Evolutionary conservation across 2,797 vertebrate species (phyloP).

Genomic region (Peromyscus eremicus): DNA sequence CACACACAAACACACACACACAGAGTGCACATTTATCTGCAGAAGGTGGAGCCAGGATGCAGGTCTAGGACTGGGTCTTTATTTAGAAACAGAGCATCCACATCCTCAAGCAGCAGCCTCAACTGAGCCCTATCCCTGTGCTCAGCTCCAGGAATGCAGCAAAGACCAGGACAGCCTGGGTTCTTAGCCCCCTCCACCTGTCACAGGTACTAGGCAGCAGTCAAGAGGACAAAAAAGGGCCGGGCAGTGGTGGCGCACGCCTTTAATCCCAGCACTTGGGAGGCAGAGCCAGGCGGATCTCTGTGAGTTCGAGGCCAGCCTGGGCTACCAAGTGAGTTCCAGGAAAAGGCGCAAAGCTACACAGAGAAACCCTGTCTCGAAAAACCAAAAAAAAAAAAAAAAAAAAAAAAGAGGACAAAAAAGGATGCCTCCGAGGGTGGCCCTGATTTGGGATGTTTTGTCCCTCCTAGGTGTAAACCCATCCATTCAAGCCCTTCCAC

Average conservation of each 20-base stretch:
- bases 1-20: background rate
- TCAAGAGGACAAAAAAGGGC: no score
- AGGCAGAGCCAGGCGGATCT: no score
- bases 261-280: no score
- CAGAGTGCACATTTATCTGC: background rate
- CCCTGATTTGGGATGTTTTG: background rate
- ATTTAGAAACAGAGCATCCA: background rate
- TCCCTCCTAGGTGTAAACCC: background rate
- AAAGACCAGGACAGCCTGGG: background rate
- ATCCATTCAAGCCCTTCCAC: background rate
- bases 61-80: background rate
- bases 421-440: background rate
- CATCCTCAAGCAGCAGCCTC: background rate
- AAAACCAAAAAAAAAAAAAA: no score
- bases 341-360: no score
- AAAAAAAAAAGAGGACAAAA: no score
- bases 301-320: no score
- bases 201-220: background rate
- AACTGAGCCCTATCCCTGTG: background rate
- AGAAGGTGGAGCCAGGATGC: background rate
- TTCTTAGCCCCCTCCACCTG: fast-evolving
- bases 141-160: background rate
- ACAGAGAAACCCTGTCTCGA: no score
- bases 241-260: no score
- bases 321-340: no score